Percentiles rank a stretch among this genome's conserved stretches.
These are phyloP conservation scores for Rhipidura dahli DNA, from an alignment of 2,113 vertebrate species.

Conservation along the genomic window DNA sequence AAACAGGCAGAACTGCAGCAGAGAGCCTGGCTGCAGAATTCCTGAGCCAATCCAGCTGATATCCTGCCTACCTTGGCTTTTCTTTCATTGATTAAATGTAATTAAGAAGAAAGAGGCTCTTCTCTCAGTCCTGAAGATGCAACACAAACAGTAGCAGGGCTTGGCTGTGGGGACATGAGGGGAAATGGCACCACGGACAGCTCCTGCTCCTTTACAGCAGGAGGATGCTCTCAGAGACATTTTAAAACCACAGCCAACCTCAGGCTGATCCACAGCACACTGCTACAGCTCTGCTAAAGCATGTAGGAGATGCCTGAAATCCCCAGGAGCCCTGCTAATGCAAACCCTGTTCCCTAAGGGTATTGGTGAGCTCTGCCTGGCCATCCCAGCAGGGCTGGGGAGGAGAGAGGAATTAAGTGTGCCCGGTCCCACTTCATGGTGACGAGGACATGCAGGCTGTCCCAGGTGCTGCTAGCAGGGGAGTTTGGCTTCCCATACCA, in stretches of 20 bases:
- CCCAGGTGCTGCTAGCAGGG: not conserved
- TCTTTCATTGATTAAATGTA: not conserved
- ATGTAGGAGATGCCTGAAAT: not conserved
- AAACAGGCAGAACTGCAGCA: not conserved
- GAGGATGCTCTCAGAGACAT: not conserved
- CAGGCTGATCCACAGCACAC: not conserved
- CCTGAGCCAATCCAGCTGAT: not conserved
- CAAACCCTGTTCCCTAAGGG: not conserved
- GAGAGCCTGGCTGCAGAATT: not conserved
- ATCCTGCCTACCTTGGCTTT: not conserved
- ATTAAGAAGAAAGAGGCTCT: not conserved
- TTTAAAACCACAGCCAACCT: not conserved
- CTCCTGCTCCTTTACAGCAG: not conserved
- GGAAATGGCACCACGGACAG: not conserved
- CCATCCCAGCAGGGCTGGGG: not conserved
- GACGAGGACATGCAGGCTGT: rapidly evolving
- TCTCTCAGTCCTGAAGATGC: not conserved
- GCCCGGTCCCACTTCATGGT: not conserved
- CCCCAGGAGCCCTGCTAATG: not conserved
- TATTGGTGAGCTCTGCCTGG: not conserved
- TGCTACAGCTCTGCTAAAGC: not conserved
- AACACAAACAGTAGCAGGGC: not conserved
- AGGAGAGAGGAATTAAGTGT: not conserved
- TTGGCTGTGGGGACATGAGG: not conserved
- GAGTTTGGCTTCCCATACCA: not conserved